These are phyloP conservation scores for Scomber japonicus DNA, from an alignment of 2,113 vertebrate genomes.

Conservation along the genomic window DNA sequence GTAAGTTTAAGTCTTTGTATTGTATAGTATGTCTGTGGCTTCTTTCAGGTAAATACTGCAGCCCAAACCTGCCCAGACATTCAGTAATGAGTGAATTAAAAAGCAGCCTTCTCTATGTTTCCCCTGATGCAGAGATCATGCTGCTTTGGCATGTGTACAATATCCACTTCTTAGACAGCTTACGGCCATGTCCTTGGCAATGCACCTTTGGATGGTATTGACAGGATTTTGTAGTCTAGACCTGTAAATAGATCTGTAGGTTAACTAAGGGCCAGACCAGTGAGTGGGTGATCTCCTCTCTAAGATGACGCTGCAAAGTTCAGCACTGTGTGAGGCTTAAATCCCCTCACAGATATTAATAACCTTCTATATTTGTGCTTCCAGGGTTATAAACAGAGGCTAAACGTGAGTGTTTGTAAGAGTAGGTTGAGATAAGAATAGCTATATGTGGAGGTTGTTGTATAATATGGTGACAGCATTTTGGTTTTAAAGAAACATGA, in stretches of 20 bases:
- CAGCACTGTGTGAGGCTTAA: conserved; percentile 10
- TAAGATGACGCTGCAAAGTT: conserved; percentile 29
- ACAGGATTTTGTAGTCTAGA: conserved; percentile 56
- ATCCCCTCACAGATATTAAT: conserved; percentile 37
- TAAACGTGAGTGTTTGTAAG: conserved; percentile 1
- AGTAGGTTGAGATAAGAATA: neutral
- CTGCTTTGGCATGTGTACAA: neutral
- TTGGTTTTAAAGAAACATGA: neutral
- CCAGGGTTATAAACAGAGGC: neutral
- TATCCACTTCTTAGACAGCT: conserved; percentile 5
- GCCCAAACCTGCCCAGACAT: neutral
- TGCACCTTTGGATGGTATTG: conserved; percentile 30
- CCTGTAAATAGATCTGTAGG: conserved; percentile 67
- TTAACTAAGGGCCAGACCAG: conserved; percentile 30
- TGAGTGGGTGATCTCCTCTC: conserved; percentile 17
- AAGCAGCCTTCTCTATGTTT: neutral
- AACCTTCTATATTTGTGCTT: conserved; percentile 29
- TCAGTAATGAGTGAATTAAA: neutral
- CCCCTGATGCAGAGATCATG: neutral
- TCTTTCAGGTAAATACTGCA: neutral
- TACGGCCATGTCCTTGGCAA: conserved; percentile 38
- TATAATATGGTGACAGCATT: neutral
- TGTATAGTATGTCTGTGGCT: neutral
- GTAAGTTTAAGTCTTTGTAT: conserved; percentile 75
- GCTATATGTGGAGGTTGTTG: neutral